Evolutionary conservation across 2,113 vertebrate genomes (phyloP).

Genomic region (Penelope pileata): DNA sequence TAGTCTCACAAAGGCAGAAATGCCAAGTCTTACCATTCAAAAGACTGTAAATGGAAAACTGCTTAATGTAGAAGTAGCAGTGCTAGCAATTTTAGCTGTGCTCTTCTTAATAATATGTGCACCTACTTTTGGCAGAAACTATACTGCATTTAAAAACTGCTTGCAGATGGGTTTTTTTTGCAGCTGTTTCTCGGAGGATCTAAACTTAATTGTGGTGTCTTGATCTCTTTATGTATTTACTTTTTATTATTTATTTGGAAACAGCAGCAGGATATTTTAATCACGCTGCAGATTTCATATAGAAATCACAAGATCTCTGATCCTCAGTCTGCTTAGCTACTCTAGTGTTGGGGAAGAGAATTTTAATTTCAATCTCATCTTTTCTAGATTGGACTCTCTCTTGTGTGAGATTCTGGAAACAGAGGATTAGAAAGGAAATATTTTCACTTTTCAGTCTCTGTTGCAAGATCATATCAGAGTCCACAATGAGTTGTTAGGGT

Average conservation of each 20-base stretch:
- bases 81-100: constrained; percentile 22
- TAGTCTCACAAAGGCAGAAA: constrained; percentile 26
- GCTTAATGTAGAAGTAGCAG: constrained; percentile 33
- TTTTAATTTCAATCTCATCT: neutral
- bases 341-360: neutral
- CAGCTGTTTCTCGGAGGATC: neutral
- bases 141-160: constrained; percentile 64
- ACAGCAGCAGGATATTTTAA: constrained; percentile 51
- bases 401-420: neutral
- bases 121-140: constrained; percentile 20
- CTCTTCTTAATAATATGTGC: constrained; percentile 55
- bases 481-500: neutral
- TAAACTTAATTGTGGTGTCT: neutral
- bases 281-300: constrained; percentile 61
- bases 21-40: neutral
- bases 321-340: constrained; percentile 54
- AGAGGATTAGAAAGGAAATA: neutral
- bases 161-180: constrained; percentile 47
- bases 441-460: neutral
- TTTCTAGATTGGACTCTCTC: neutral
- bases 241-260: constrained; percentile 10
- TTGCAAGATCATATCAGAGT: neutral
- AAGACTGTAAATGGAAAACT: constrained; percentile 58
- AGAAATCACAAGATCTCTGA: constrained; percentile 44
- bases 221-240: no score